These are phyloP conservation scores for Chironomus tentans DNA, from an alignment of 2,888 invertebrate genomes.

Conservation along the genomic window DNA sequence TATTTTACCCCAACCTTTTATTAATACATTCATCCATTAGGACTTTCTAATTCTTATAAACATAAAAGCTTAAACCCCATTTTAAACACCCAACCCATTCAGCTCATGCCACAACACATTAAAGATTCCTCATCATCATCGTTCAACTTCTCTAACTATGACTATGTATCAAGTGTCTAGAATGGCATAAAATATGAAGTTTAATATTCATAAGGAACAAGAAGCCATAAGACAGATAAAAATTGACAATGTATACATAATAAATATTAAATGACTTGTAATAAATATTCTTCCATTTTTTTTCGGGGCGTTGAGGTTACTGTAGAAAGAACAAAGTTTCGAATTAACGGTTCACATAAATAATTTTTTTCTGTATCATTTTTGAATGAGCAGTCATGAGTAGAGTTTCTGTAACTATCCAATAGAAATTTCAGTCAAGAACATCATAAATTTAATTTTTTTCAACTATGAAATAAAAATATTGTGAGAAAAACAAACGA, in stretches of 20 bases:
- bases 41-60: too few relatives aligned
- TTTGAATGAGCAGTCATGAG: not conserved
- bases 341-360: conserved; percentile 25
- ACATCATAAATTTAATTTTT: conserved; percentile 17
- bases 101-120: too few relatives aligned
- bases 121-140: not conserved
- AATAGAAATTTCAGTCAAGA: not conserved
- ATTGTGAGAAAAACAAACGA: not conserved
- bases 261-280: conserved; percentile 18
- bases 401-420: not conserved
- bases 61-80: too few relatives aligned
- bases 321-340: not conserved
- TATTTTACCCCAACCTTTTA: too few relatives aligned
- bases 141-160: too few relatives aligned
- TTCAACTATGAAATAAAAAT: not conserved
- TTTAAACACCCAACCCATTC: too few relatives aligned
- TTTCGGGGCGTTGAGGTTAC: conserved; percentile 14
- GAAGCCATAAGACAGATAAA: not conserved
- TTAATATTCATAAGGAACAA: not conserved
- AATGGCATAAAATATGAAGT: not conserved
- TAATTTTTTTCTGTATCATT: conserved; percentile 14
- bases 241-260: not conserved
- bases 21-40: too few relatives aligned
- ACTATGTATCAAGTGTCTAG: too few relatives aligned
- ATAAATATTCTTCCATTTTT: conserved; percentile 4